Percentiles rank a stretch among this genome's conserved stretches.
Conservation (phyloP, 2,113 vertebrate genomes). For the Natator depressus region DNA sequence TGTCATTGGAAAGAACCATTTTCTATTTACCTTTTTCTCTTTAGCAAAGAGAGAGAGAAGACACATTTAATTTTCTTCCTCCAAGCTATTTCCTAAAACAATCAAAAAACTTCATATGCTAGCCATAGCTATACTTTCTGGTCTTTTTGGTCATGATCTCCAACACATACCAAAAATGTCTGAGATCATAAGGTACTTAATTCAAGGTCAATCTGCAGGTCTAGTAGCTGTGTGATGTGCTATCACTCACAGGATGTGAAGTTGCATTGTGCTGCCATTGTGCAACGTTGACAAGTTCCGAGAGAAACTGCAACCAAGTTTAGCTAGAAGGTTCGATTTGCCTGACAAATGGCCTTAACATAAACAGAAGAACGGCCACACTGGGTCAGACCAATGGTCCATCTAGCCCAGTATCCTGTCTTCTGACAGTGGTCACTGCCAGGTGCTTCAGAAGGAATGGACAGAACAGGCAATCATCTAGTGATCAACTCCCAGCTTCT, state of each 20-base stretch:
- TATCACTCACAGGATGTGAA: neutral
- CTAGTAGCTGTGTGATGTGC: accelerated
- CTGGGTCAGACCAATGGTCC: neutral
- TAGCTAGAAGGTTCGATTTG: neutral
- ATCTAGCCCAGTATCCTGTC: neutral
- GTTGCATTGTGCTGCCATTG: neutral
- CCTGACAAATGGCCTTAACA: neutral
- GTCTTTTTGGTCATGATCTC: accelerated
- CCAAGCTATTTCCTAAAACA: constrained; percentile 23
- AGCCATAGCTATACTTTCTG: neutral
- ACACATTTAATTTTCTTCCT: constrained; percentile 8
- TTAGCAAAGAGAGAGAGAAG: neutral
- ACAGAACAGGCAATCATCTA: no score
- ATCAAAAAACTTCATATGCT: neutral
- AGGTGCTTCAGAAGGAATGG: no score
- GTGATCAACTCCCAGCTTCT: no score
- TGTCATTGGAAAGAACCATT: constrained; percentile 45
- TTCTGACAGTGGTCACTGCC: neutral
- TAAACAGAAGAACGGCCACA: neutral
- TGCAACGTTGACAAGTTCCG: neutral
- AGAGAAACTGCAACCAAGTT: neutral
- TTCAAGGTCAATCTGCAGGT: neutral
- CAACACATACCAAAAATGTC: neutral
- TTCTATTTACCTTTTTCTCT: constrained; percentile 60
- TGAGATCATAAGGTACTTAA: neutral